Base-by-base conservation (phyloP, 2,797 vertebrate genomes). In the Neostethus bicornis region DNA sequence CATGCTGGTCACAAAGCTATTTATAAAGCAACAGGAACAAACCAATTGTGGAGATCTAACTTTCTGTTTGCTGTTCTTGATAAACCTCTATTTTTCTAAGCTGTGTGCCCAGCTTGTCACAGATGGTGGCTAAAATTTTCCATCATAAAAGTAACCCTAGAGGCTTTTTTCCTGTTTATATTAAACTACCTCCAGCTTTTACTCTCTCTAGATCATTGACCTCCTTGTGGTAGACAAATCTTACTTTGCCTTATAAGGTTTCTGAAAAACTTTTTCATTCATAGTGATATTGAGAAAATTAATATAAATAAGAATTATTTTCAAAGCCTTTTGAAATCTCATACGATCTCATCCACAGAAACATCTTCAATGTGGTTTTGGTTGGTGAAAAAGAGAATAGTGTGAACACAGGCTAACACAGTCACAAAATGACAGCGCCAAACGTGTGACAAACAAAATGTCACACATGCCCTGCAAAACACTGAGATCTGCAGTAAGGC, bases 381-480 rank as follows among this genome's bases (percentile, higher is more conserved):
- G 51, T 24, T 47, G 70, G 55, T 43, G 13, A 38, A 58, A 68
- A 77, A 55, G 5, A 61, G 61, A 54, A 29, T 2, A 54, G 81
- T 74, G 75, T 77, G 74, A 85, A 84, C 52, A 52, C 50, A n/a
- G 64, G 57, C 70, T 77, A 77, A 70, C 70, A 17, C 55, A 20
- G 71, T 82, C 81, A 70, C 67, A 74, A 84, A 86, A 88, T 80
- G 76, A 86, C 73, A 70, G 75, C 71, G 63, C 26, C 46, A 24
- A 84, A 77, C 4, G 73, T 81, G 85, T 84, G 80, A 85, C 74
- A 74, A 83, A 85, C 81, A 85, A 85, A 87, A 86, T 87, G 85
- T 88, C 80, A 83, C 83, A 83, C 67, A 75, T 77, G 80, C 77
- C 73, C 74, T 3, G 74, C 23, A 55, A 84, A 84, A 78, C 51